Conservation (phyloP, 2,888 invertebrate genomes). For the Therioaphis trifolii region DNA sequence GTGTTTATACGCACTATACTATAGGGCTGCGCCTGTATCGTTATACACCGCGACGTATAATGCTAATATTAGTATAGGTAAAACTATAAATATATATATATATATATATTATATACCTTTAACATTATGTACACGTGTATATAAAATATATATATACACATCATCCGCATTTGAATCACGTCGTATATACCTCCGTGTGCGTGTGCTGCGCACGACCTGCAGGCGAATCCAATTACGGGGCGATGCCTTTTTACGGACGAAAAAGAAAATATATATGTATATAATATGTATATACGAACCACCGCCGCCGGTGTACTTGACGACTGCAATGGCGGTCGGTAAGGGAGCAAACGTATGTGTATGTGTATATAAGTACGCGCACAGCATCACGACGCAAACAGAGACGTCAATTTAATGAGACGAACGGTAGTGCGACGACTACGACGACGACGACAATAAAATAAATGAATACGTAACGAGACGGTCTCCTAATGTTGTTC, state of each 20-base stretch:
- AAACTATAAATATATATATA: too few species aligned
- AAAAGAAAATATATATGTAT: constrained; percentile 14
- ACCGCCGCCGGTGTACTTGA: background rate
- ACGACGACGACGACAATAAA: constrained; percentile 48
- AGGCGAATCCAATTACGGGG: constrained; percentile 49
- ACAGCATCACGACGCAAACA: constrained; percentile 21
- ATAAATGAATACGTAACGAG: constrained; percentile 60
- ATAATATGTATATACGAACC: background rate
- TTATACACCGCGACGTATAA: too few species aligned
- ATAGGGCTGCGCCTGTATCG: too few species aligned
- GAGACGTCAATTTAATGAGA: constrained; percentile 60
- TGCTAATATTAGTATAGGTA: too few species aligned
- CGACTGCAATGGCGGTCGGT: background rate
- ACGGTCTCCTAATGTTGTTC: constrained; percentile 27
- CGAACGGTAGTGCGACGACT: constrained; percentile 23
- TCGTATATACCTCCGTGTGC: background rate
- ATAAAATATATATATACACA: too few species aligned
- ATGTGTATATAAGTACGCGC: too few species aligned
- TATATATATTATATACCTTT: too few species aligned
- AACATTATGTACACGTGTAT: too few species aligned
- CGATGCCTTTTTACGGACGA: constrained; percentile 49
- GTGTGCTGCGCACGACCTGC: background rate
- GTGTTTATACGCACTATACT: too few species aligned
- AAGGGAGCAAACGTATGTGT: background rate
- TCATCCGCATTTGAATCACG: constrained; percentile 28